Conservation (phyloP, 2,888 invertebrate species). For the Pyrgus malvae region DNA sequence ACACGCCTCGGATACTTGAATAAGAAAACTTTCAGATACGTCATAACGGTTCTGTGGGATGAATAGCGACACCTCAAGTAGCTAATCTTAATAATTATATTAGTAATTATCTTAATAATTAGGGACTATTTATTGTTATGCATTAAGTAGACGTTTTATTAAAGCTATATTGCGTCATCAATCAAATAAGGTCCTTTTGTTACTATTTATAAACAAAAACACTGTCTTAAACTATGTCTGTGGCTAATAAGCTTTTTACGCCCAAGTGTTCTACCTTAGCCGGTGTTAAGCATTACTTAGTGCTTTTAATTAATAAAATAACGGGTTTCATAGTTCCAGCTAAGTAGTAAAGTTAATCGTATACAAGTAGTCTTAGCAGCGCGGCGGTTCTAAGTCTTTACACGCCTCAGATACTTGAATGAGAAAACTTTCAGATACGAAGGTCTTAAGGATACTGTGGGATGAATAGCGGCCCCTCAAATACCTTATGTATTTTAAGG, state of each 20-base stretch:
- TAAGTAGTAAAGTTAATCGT: constrained; percentile 21
- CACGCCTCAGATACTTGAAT: constrained; percentile 36
- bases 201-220: too few species aligned
- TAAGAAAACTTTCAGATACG: constrained; percentile 41
- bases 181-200: too few species aligned
- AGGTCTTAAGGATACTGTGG: constrained; percentile 34
- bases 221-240: constrained; percentile 4
- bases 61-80: constrained; percentile 4
- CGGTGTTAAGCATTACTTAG: neutral
- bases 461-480: neutral
- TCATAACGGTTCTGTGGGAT: constrained; percentile 30
- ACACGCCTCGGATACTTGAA: constrained; percentile 35
- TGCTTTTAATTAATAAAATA: constrained; percentile 20
- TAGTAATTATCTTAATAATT: too few species aligned
- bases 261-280: constrained; percentile 15
- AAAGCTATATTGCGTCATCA: too few species aligned
- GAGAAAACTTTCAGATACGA: constrained; percentile 40
- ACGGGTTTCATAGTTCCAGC: constrained; percentile 11
- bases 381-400: constrained; percentile 29
- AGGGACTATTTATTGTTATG: too few species aligned
- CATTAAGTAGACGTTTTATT: too few species aligned
- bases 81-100: too few species aligned
- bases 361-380: constrained; percentile 11
- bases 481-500: constrained; percentile 1
- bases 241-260: constrained; percentile 4